Conservation (phyloP, 2,113 vertebrate genomes). For the Mixornis gularis region DNA sequence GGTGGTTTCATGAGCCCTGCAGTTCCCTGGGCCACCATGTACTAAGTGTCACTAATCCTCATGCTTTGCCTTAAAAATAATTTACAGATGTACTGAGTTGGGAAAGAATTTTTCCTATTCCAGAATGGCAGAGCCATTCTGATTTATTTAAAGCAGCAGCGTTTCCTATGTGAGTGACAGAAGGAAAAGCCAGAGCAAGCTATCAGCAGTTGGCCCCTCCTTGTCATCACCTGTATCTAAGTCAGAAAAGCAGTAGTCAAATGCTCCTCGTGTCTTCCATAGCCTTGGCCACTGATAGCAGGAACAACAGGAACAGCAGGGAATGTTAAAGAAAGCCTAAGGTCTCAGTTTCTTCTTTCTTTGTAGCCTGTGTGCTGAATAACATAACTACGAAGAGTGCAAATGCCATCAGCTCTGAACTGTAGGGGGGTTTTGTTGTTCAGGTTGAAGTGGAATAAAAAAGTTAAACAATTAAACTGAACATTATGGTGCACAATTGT, state of each 20-base stretch:
- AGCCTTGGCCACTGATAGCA: background rate
- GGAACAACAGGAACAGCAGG: background rate
- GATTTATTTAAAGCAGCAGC: background rate
- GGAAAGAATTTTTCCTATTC: background rate
- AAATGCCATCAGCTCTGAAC: background rate
- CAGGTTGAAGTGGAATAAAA: background rate
- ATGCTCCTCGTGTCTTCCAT: background rate
- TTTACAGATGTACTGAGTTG: background rate
- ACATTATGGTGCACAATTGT: background rate
- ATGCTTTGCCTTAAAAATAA: background rate
- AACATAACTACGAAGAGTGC: background rate
- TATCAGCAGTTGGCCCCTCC: background rate
- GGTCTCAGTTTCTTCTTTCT: background rate
- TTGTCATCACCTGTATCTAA: background rate
- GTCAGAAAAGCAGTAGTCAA: background rate
- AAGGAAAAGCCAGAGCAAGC: background rate
- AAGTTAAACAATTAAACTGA: background rate
- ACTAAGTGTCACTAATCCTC: background rate
- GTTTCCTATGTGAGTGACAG: background rate
- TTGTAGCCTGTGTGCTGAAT: background rate
- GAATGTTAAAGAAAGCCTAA: background rate
- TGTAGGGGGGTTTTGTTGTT: background rate
- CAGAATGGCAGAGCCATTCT: background rate
- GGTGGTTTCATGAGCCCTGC: background rate
- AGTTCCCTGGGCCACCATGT: background rate